Conservation (phyloP, 2,888 invertebrate species). For the Aleiodes leptofemur region DNA sequence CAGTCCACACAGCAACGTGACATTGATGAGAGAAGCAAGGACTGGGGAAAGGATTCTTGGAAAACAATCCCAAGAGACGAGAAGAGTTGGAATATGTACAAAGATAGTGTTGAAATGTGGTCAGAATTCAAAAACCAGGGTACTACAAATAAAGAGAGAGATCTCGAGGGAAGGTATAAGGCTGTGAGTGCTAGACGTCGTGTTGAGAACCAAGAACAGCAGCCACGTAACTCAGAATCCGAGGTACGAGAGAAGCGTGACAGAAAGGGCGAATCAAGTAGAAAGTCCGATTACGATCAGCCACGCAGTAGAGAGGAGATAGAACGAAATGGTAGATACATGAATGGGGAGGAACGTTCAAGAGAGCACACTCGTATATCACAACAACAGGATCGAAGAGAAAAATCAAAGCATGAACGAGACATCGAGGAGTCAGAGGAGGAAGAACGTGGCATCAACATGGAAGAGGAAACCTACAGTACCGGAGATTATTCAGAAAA, state of each 20-base stretch:
- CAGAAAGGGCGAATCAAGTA: constrained; percentile 45
- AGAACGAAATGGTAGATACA: constrained; percentile 46
- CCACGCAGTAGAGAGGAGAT: constrained; percentile 45
- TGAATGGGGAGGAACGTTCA: constrained; percentile 48
- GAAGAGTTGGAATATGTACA: constrained; percentile 74
- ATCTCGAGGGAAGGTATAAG: constrained; percentile 49
- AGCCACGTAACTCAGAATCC: constrained; percentile 41
- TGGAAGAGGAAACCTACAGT: constrained; percentile 58
- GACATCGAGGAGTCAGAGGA: constrained; percentile 65
- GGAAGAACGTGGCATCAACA: constrained; percentile 63
- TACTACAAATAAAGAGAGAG: constrained; percentile 58
- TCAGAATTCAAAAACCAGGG: constrained; percentile 68
- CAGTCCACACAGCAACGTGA: constrained; percentile 66
- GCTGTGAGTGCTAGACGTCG: constrained; percentile 46
- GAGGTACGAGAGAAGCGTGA: constrained; percentile 49
- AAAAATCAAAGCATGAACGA: constrained; percentile 55
- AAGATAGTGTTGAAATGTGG: constrained; percentile 75
- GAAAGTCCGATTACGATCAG: constrained; percentile 65
- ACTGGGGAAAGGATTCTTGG: constrained; percentile 73
- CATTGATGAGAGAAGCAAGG: constrained; percentile 64
- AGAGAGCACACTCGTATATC: constrained; percentile 44
- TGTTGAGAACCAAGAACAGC: constrained; percentile 50
- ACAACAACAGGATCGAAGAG: constrained; percentile 53
- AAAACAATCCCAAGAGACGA: constrained; percentile 72
- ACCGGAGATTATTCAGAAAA: constrained; percentile 44